phyloP scores from a whole-genome alignment of 2,113 vertebrate genomes.

The Colossoma macropomum region DNA sequence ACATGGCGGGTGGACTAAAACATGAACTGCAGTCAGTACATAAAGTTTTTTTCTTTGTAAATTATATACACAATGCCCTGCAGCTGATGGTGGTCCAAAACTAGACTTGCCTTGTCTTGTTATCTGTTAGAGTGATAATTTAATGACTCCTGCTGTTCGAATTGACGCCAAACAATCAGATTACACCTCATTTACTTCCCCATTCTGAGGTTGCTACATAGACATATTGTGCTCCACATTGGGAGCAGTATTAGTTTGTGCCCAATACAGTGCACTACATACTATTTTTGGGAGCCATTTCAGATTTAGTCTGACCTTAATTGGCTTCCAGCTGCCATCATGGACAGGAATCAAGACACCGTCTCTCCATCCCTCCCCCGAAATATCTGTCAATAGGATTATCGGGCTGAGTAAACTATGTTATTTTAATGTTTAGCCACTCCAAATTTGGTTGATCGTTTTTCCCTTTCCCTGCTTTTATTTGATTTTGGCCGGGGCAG shows the following conservation, averaged over 20 bases:
- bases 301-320: neutral
- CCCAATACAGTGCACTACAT: neutral
- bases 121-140: too few species aligned
- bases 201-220: too few species aligned
- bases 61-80: too few species aligned
- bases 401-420: neutral
- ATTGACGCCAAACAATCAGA: neutral
- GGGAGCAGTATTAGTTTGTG: neutral
- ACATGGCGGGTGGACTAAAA: too few species aligned
- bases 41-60: too few species aligned
- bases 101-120: too few species aligned
- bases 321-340: neutral
- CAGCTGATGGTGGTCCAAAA: too few species aligned
- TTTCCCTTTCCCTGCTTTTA: neutral
- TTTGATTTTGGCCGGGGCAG: neutral
- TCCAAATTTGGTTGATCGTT: slow-evolving; percentile 1
- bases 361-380: neutral
- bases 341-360: neutral
- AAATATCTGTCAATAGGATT: neutral
- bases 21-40: too few species aligned
- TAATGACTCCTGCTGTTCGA: neutral
- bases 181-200: neutral
- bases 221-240: too few species aligned
- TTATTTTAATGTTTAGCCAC: neutral
- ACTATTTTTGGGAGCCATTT: too few species aligned